Evolutionary conservation across 2,113 vertebrate genomes (phyloP), one percentile per base, ranked within the genome.

Genomic region (Leuciscus idus): DNA sequence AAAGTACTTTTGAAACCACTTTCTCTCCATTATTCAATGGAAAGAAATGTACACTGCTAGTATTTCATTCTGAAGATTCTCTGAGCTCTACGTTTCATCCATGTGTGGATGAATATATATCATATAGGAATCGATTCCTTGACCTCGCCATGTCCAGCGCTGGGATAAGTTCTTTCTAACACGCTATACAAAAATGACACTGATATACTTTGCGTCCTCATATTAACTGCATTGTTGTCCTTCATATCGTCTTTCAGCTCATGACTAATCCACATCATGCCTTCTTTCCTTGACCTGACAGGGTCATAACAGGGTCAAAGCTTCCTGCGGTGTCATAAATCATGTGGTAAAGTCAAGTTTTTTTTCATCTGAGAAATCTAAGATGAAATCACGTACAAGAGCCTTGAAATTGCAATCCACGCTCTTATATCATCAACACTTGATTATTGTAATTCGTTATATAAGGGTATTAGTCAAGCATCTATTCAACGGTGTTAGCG

Each of bases 271-370:
- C 43, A 52, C 26, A 9, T 19, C 48, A 26, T 73, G 11, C 23
- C 10, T 13, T 52, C 46, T 76, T 30, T 76, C 26, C 74, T 76
- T 76, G 74, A 76, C n/a, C 74, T 19, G 15, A 10, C 26, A 26
- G 26, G 26, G 26, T 26, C 26, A 76, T 48, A 52, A 50, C 74
- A 61, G 77, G 77, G 55, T 80, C 77, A 61, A 15, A 59, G 52
- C 55, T 80, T 30, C 46, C 74, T 30, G 74, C 7, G 12, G 30
- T 48, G 17, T 59, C 50, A 80, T 59, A 61, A 79, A 33, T 33
- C 33, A 33, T 33, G 33, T 33, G 33, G 33, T 33, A 33, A 33
- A 33, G 33, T 33, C 33, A 33, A 33, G 3, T 33, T 33, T 33
- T 33, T 33, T 33, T 33, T 4, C 33, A 33, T 33, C 33, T 33